Conservation (phyloP, 1,140 invertebrate genomes). For the Drosophila erecta region DNA sequence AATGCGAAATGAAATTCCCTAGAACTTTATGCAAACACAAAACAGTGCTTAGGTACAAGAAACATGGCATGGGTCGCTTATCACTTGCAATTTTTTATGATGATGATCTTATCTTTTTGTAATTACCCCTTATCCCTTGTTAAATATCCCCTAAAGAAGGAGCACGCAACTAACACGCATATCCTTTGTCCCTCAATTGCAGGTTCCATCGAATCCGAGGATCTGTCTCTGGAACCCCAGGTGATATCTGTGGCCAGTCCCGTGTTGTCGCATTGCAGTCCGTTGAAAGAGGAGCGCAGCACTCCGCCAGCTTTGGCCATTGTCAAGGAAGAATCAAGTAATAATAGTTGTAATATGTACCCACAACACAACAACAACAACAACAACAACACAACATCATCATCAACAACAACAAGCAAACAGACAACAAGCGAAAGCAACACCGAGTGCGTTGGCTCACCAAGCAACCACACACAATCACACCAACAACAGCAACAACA, state of each 20-base stretch:
- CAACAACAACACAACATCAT: conserved; percentile 63
- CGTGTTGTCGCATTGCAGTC: conserved; percentile 85
- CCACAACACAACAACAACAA: conserved; percentile 85
- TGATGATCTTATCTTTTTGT: no score
- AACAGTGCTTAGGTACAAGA: no score
- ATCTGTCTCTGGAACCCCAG: conserved; percentile 89
- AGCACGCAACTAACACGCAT: background rate
- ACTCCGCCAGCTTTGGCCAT: conserved; percentile 87
- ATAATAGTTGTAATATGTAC: conserved; percentile 88
- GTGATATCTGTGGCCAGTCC: conserved; percentile 83
- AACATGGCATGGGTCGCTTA: no score
- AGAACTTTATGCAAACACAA: no score
- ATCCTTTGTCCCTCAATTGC: conserved; percentile 62
- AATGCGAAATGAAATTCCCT: no score
- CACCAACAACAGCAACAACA: conserved; percentile 73
- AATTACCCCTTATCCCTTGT: no score
- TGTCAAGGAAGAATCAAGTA: conserved; percentile 90
- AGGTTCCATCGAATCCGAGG: conserved; percentile 92
- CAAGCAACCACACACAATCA: conserved; percentile 58
- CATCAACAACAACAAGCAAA: conserved; percentile 72
- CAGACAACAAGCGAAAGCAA: conserved; percentile 65
- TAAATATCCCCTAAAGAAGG: background rate
- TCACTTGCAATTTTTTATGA: no score
- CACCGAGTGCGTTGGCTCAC: conserved; percentile 64
- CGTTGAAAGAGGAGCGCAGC: conserved; percentile 86